Conservation (phyloP, 2,797 vertebrate genomes). For the Microchirus variegatus region DNA sequence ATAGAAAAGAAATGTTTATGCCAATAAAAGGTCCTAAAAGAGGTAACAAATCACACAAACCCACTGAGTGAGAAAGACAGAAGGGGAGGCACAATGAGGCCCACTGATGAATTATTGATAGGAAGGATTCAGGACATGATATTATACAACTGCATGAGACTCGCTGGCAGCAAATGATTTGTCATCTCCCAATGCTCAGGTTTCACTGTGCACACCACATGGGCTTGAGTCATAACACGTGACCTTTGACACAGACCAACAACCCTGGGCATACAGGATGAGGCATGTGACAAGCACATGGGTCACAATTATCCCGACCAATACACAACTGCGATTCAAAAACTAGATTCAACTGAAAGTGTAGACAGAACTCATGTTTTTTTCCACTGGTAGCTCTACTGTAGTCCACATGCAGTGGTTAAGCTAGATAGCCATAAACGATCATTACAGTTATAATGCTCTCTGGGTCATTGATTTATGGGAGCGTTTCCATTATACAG, state of each 20-base stretch:
- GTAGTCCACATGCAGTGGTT: too few relatives aligned
- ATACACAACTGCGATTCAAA: too few relatives aligned
- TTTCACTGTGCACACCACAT: constrained; percentile 11
- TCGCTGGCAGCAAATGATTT: constrained; percentile 23
- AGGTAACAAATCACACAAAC: constrained; percentile 4
- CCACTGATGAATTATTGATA: constrained; percentile 55
- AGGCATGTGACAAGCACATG: neutral
- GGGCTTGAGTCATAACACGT: constrained; percentile 14
- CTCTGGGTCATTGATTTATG: too few relatives aligned
- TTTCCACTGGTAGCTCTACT: too few relatives aligned
- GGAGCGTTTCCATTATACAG: too few relatives aligned
- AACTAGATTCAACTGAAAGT: too few relatives aligned
- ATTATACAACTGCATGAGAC: constrained; percentile 48
- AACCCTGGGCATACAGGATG: neutral
- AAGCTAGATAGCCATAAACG: too few relatives aligned
- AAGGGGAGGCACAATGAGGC: constrained; percentile 9
- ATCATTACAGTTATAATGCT: too few relatives aligned
- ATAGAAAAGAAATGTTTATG: too few relatives aligned
- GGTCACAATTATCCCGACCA: too few relatives aligned
- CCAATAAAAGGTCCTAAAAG: too few relatives aligned
- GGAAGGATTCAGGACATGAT: constrained; percentile 34
- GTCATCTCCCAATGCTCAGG: constrained; percentile 6
- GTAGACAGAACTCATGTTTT: too few relatives aligned
- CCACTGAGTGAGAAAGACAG: constrained; percentile 15
- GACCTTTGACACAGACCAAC: constrained; percentile 4